phyloP scores from a whole-genome alignment of 2,113 vertebrate genomes.

The Laticauda colubrina region DNA sequence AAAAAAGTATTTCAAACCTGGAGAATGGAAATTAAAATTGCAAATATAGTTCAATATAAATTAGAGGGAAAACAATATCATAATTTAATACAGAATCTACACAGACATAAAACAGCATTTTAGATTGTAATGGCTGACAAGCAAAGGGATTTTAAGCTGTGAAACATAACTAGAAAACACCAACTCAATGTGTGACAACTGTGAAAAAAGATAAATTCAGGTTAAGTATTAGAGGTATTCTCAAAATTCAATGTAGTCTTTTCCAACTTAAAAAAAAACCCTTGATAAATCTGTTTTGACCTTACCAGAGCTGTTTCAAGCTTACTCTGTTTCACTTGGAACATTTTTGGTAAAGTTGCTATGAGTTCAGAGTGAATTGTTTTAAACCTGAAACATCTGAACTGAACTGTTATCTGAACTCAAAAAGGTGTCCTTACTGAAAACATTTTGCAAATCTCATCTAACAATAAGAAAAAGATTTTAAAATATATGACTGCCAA shows the following conservation, averaged over 20 bases:
- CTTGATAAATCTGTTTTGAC: not conserved
- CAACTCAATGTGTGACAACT: not conserved
- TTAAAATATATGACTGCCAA: not conserved
- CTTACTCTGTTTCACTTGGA: not conserved
- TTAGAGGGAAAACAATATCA: not conserved
- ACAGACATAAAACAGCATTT: not conserved
- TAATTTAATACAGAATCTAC: not conserved
- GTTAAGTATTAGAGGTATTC: not conserved
- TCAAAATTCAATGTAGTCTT: not conserved
- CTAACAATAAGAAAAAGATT: not conserved
- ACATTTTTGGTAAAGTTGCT: not conserved
- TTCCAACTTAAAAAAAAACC: not conserved
- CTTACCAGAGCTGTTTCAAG: not conserved
- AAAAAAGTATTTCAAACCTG: not conserved
- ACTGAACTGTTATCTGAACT: not conserved
- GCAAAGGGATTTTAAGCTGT: not conserved
- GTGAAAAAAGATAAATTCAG: not conserved
- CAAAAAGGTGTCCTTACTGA: not conserved
- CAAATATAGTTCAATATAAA: not conserved
- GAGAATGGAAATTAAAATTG: not conserved
- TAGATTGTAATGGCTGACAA: not conserved
- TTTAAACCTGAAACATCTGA: not conserved
- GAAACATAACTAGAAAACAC: not conserved
- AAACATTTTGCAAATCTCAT: not conserved
- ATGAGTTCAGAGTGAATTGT: not conserved